These are phyloP conservation scores for Chrosomus eos DNA, from an alignment of 2,797 vertebrate genomes.

Conservation along the genomic window DNA sequence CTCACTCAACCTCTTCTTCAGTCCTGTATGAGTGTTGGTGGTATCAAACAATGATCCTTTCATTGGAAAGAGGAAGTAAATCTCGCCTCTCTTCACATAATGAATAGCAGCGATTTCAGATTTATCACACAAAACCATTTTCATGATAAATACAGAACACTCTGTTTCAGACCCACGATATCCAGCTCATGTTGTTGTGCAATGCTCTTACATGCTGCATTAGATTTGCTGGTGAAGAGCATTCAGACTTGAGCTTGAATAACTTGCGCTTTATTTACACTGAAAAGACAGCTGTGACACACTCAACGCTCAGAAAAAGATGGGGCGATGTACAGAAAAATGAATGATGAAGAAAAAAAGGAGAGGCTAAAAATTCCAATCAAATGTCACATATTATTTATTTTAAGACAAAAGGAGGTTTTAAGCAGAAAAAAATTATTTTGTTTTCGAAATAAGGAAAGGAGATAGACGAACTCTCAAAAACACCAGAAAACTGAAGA, in stretches of 20 bases:
- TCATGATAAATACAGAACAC: neutral
- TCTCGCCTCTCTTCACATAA: conserved; percentile 14
- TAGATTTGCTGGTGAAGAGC: neutral
- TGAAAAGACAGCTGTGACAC: conserved; percentile 8
- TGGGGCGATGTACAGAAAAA: neutral
- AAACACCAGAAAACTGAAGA: neutral
- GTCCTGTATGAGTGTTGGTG: neutral
- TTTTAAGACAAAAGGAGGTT: neutral
- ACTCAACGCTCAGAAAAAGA: neutral
- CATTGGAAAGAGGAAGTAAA: conserved; percentile 29
- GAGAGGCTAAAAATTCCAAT: neutral
- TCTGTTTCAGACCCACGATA: neutral
- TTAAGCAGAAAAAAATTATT: neutral
- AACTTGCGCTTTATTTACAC: neutral
- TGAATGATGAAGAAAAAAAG: neutral
- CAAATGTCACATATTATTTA: no score
- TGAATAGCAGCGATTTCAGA: conserved; percentile 8
- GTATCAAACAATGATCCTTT: conserved; percentile 38
- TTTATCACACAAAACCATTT: neutral
- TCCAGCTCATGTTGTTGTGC: conserved; percentile 17
- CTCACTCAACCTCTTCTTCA: neutral
- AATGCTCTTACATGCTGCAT: neutral
- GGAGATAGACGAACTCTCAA: neutral
- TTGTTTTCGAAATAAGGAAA: neutral
- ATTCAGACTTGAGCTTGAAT: conserved; percentile 12